Evolutionary conservation across 2,888 invertebrate species (phyloP).

Genomic region (Trilocha varians): DNA sequence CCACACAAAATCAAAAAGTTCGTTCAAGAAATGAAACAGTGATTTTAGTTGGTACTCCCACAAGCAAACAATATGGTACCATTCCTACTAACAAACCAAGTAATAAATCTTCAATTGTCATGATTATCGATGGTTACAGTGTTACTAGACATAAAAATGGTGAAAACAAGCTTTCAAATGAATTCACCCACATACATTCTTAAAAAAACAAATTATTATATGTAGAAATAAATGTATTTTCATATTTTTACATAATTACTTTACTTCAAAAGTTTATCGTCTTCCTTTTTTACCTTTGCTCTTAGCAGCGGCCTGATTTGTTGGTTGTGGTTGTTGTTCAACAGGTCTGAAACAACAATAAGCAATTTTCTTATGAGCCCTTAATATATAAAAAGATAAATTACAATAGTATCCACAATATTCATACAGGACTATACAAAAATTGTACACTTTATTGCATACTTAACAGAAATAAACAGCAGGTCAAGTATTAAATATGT

Average conservation of each 20-base stretch:
- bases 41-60: slow-evolving; percentile 20
- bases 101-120: slow-evolving; percentile 35
- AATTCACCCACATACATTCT: slow-evolving; percentile 42
- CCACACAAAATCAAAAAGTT: slow-evolving; percentile 56
- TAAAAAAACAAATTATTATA: slow-evolving; percentile 11
- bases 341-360: slow-evolving; percentile 45
- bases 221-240: slow-evolving; percentile 10
- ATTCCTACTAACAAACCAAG: slow-evolving; percentile 18
- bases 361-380: too few relatives aligned
- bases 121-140: slow-evolving; percentile 63
- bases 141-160: slow-evolving; percentile 58
- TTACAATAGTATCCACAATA: too few relatives aligned
- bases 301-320: slow-evolving; percentile 44
- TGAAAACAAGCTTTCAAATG: slow-evolving; percentile 47
- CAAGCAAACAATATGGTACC: slow-evolving; percentile 12
- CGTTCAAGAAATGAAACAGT: slow-evolving; percentile 52
- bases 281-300: slow-evolving; percentile 66
- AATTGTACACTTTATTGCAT: too few relatives aligned
- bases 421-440: too few relatives aligned
- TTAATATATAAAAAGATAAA: too few relatives aligned
- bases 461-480: too few relatives aligned
- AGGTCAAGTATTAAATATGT: too few relatives aligned
- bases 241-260: slow-evolving; percentile 18
- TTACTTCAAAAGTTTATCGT: slow-evolving; percentile 36
- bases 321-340: slow-evolving; percentile 56